phyloP scores from a whole-genome alignment of 2,113 vertebrate genomes.

The Halichoerus grypus region DNA sequence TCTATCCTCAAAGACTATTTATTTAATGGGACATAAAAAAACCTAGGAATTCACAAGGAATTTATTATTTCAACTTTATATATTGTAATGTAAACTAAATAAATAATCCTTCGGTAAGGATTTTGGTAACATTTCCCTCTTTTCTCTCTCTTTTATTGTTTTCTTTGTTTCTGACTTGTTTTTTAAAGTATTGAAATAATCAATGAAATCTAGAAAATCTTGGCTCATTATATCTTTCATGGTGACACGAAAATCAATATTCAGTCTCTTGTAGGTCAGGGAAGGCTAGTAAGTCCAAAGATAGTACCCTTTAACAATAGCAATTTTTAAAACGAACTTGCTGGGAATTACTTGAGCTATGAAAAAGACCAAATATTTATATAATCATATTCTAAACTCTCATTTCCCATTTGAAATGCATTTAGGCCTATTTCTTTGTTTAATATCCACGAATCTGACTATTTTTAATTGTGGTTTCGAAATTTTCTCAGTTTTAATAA shows the following conservation, averaged over 20 bases:
- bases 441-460: neutral
- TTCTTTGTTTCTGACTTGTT: neutral
- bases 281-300: neutral
- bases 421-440: neutral
- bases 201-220: neutral
- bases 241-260: neutral
- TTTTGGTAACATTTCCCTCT: neutral
- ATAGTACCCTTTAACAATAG: neutral
- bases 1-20: neutral
- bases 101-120: neutral
- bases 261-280: neutral
- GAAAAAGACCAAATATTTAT: neutral
- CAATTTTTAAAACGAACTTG: neutral
- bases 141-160: fast-evolving
- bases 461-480: neutral
- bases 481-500: neutral
- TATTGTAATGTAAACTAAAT: neutral
- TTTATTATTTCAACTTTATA: neutral
- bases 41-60: neutral
- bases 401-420: neutral
- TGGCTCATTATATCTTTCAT: neutral
- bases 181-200: neutral
- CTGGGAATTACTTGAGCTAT: neutral
- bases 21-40: neutral
- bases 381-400: neutral